These are phyloP conservation scores for Erannis defoliaria DNA, from an alignment of 2,888 invertebrate genomes.

Conservation along the genomic window DNA sequence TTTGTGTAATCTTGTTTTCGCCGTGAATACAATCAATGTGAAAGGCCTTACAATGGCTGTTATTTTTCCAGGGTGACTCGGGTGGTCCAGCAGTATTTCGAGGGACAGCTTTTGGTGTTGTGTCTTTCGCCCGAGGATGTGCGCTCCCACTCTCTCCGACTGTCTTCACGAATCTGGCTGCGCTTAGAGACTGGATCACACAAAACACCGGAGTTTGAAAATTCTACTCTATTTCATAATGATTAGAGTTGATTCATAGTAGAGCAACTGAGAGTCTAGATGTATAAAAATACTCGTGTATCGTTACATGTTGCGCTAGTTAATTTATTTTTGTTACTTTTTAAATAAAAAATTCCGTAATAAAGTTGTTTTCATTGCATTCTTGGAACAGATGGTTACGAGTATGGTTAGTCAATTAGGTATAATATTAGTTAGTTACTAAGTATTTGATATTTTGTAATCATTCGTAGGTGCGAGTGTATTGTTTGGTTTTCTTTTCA, in stretches of 20 bases:
- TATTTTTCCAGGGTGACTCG: conserved; percentile 73
- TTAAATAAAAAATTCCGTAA: conserved; percentile 54
- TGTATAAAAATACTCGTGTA: conserved; percentile 26
- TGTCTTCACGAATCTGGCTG: conserved; percentile 78
- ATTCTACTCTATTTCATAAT: conserved; percentile 21
- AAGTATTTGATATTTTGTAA: background rate
- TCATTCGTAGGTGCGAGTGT: background rate
- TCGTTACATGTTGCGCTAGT: conserved; percentile 34
- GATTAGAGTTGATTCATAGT: conserved; percentile 14
- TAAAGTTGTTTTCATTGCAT: conserved; percentile 42
- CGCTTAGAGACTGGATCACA: conserved; percentile 76
- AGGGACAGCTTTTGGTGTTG: conserved; percentile 78
- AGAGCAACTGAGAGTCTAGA: background rate
- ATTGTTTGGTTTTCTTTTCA: too few species aligned
- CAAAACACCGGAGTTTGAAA: conserved; percentile 75
- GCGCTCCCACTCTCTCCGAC: conserved; percentile 81
- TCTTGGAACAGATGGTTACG: conserved; percentile 29
- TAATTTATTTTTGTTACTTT: conserved; percentile 63
- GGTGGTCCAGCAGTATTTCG: conserved; percentile 82
- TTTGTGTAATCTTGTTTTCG: too few species aligned
- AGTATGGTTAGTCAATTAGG: conserved; percentile 10
- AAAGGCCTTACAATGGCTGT: too few species aligned
- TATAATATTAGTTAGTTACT: background rate
- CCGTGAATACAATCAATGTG: too few species aligned
- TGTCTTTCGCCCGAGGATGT: conserved; percentile 81